These are phyloP conservation scores for Toxotes lorentzi DNA, from an alignment of 2,797 vertebrate genomes.

Conservation along the genomic window DNA sequence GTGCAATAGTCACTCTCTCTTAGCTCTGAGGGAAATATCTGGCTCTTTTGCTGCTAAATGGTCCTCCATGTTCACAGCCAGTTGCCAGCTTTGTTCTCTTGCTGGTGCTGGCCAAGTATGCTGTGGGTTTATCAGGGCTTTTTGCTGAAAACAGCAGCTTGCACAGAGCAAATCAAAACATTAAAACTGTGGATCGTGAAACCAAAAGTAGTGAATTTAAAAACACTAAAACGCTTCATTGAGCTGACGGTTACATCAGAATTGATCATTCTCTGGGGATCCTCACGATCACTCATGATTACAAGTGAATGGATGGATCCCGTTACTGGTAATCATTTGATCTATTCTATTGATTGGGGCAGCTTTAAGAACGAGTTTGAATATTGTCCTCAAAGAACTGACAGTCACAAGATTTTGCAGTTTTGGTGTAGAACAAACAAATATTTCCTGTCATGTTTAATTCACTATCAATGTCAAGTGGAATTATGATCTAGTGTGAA, in stretches of 20 bases:
- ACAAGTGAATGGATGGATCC: too few species aligned
- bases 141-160: neutral
- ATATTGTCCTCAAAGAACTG: neutral
- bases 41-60: neutral
- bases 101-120: neutral
- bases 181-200: neutral
- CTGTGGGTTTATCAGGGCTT: neutral
- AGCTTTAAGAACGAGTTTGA: neutral
- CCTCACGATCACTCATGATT: neutral
- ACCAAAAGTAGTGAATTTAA: neutral
- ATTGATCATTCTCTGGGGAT: neutral
- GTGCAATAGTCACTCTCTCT: neutral
- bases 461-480: conserved; percentile 4
- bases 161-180: too few species aligned
- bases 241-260: neutral
- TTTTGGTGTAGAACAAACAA: conserved; percentile 20
- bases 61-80: neutral
- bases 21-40: neutral
- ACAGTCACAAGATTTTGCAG: neutral
- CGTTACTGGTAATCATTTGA: neutral
- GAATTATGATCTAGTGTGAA: conserved; percentile 2
- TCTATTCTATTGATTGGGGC: neutral
- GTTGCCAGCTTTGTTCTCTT: neutral
- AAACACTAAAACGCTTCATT: neutral
- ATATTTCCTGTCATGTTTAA: conserved; percentile 12